Conservation (phyloP, 2,797 vertebrate species). For the Pachyuromys duprasi region DNA sequence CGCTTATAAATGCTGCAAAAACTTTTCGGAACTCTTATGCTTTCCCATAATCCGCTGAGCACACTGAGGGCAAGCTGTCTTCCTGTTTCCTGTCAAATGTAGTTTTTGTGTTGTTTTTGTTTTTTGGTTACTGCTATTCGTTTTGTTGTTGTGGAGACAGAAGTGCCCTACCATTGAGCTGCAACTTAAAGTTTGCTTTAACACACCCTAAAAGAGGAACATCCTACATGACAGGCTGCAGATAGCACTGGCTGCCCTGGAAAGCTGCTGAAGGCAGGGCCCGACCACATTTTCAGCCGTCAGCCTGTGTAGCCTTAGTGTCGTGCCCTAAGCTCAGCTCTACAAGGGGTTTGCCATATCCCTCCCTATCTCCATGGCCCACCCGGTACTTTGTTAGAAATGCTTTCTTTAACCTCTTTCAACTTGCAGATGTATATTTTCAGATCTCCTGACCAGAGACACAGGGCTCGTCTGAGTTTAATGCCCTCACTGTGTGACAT, state of each 20-base stretch:
- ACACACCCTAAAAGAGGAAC: neutral
- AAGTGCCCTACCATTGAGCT: neutral
- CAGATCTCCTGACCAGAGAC: neutral
- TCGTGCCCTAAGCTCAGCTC: neutral
- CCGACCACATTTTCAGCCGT: neutral
- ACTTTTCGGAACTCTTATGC: neutral
- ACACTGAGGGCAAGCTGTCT: neutral
- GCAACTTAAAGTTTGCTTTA: neutral
- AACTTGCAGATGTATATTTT: neutral
- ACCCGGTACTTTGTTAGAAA: neutral
- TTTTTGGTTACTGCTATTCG: neutral
- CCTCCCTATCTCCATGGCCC: neutral
- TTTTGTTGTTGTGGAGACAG: neutral
- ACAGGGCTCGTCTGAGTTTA: neutral
- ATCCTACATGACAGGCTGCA: neutral
- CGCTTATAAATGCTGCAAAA: neutral
- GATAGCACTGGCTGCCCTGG: neutral
- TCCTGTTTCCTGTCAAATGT: neutral
- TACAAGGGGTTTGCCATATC: no score
- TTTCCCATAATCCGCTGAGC: neutral
- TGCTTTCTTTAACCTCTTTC: neutral
- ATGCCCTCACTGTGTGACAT: neutral
- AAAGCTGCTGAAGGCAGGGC: neutral
- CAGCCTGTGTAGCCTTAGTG: neutral
- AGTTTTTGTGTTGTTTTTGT: neutral